These are phyloP conservation scores for Chalcosyrphus nemorum DNA, from an alignment of 2,888 invertebrate genomes.

Conservation along the genomic window DNA sequence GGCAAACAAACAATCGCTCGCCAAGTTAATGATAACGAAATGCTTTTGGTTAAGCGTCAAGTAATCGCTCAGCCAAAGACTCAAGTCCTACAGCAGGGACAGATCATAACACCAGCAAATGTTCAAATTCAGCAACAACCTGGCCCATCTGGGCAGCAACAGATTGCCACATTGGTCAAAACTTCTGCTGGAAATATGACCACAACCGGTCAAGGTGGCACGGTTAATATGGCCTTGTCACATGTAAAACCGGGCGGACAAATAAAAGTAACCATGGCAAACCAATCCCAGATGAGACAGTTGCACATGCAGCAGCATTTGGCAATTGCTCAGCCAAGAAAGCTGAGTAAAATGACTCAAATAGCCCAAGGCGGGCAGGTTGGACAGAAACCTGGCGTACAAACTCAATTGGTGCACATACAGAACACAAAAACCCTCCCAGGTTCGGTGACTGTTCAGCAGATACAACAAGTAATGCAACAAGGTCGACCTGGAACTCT, in stretches of 20 bases:
- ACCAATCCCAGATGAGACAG: conserved; percentile 86
- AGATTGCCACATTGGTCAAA: conserved; percentile 81
- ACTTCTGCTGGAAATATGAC: conserved; percentile 80
- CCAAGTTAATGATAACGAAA: conserved; percentile 84
- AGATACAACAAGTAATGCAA: conserved; percentile 89
- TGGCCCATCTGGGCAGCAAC: conserved; percentile 77
- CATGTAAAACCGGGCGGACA: conserved; percentile 82
- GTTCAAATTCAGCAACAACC: conserved; percentile 80
- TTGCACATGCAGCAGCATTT: conserved; percentile 85
- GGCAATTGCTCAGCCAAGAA: conserved; percentile 83
- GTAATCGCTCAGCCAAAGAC: conserved; percentile 81
- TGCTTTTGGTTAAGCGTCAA: conserved; percentile 84
- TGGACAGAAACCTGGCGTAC: conserved; percentile 82
- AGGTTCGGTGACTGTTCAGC: conserved; percentile 87
- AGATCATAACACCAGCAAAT: conserved; percentile 84
- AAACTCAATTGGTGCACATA: conserved; percentile 87
- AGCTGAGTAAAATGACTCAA: conserved; percentile 86
- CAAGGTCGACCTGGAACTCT: conserved; percentile 83
- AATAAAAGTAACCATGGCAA: conserved; percentile 84
- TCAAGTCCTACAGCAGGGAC: conserved; percentile 83
- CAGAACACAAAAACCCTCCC: conserved; percentile 84
- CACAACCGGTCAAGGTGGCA: conserved; percentile 76
- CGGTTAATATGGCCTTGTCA: conserved; percentile 81
- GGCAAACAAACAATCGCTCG: conserved; percentile 83
- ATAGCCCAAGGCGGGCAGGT: conserved; percentile 76